Conservation (phyloP, 2,113 vertebrate species). For the Bagarius yarrelli region DNA sequence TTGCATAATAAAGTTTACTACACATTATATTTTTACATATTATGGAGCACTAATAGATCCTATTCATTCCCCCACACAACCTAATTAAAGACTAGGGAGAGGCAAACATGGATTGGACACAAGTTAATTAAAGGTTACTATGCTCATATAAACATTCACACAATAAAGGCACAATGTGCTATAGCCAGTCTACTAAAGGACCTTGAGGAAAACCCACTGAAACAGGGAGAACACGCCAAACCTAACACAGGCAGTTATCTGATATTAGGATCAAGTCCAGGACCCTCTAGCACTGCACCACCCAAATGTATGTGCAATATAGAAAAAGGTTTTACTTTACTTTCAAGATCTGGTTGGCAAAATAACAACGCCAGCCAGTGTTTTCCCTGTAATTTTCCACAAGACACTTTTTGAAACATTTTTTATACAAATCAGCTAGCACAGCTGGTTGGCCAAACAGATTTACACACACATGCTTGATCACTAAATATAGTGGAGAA, state of each 20-base stretch:
- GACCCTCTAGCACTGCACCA: background rate
- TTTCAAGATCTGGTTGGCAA: background rate
- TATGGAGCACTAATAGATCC: background rate
- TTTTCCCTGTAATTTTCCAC: too few species aligned
- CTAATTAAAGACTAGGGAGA: background rate
- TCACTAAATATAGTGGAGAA: constrained; percentile 2
- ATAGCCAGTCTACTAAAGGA: too few species aligned
- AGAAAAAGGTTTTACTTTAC: background rate
- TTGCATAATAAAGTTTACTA: background rate
- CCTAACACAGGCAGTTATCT: too few species aligned
- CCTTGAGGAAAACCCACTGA: background rate
- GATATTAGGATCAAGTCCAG: background rate
- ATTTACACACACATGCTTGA: background rate
- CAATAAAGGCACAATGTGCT: too few species aligned
- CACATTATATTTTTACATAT: background rate
- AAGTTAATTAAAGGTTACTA: background rate
- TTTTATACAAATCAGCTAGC: background rate
- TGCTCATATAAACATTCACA: too few species aligned
- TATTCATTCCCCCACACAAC: background rate
- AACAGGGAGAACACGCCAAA: background rate
- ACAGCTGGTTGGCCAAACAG: background rate
- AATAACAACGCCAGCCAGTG: background rate
- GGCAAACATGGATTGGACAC: too few species aligned
- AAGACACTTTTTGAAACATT: background rate
- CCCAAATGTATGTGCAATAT: background rate